These are phyloP conservation scores for Ylistrum balloti DNA, from an alignment of 1,140 invertebrate species.

Conservation along the genomic window DNA sequence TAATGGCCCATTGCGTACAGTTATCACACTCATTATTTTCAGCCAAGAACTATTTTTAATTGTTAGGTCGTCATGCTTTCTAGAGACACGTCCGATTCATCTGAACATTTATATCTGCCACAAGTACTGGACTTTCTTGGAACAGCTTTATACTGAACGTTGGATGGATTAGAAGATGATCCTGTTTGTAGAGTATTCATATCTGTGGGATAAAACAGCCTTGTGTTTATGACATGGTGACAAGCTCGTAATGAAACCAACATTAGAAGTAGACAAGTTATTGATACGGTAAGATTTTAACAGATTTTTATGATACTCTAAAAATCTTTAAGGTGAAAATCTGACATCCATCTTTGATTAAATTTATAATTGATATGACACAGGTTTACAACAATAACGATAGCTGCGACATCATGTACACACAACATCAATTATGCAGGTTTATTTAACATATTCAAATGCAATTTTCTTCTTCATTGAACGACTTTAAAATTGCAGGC, in stretches of 20 bases:
- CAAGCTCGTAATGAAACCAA: neutral
- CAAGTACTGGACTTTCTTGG: neutral
- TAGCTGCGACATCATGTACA: neutral
- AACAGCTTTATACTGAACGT: neutral
- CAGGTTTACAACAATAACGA: neutral
- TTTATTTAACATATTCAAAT: slow-evolving; percentile 36
- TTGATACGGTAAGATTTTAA: neutral
- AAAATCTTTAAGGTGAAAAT: neutral
- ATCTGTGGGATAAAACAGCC: neutral
- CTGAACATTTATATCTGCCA: neutral
- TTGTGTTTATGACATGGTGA: neutral
- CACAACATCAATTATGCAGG: neutral
- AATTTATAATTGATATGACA: neutral
- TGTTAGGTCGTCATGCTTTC: slow-evolving; percentile 2
- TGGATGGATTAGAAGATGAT: neutral
- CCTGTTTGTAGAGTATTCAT: neutral
- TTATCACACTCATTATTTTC: neutral
- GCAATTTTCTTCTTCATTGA: neutral
- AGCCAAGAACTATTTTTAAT: slow-evolving; percentile 7
- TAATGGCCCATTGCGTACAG: neutral
- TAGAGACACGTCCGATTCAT: neutral
- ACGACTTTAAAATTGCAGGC: neutral
- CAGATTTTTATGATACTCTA: neutral
- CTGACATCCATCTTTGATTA: neutral
- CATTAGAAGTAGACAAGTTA: neutral